Evolutionary conservation across 2,113 vertebrate species (phyloP).

Genomic region (Poeciliopsis occidentalis): DNA sequence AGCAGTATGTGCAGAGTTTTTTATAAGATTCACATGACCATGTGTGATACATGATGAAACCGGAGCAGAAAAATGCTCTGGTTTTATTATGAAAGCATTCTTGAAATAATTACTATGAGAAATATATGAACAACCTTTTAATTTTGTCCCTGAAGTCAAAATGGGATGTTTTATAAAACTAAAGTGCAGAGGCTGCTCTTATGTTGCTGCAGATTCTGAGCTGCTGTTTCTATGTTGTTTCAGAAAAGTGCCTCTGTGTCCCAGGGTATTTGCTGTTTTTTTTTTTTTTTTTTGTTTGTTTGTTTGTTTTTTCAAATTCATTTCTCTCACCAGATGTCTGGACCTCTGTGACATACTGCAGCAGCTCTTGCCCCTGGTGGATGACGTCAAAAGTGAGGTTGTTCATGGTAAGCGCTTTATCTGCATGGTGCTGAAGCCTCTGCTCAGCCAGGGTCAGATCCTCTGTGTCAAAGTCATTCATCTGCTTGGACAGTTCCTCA

Average conservation of each 20-base stretch:
- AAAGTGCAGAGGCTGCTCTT: too few species aligned
- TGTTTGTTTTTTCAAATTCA: not conserved
- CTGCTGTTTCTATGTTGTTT: too few species aligned
- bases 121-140: not conserved
- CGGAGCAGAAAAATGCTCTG: too few species aligned
- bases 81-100: too few species aligned
- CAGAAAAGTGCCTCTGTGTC: not conserved
- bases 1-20: too few species aligned
- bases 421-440: slow-evolving; percentile 96
- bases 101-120: not conserved
- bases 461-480: slow-evolving; percentile 97
- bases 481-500: slow-evolving; percentile 95
- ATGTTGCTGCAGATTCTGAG: too few species aligned
- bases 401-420: slow-evolving; percentile 99
- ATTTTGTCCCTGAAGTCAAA: not conserved
- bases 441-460: slow-evolving; percentile 97
- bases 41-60: not conserved
- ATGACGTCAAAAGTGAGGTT: slow-evolving; percentile 99
- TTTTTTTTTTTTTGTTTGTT: too few species aligned
- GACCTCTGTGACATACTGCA: slow-evolving; percentile 98
- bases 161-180: too few species aligned
- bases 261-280: not conserved
- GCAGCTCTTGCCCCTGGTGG: slow-evolving; percentile 98
- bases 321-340: slow-evolving; percentile 91
- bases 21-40: not conserved